Evolutionary conservation across 1,140 invertebrate species (phyloP).

Genomic region (Eueides isabella): DNA sequence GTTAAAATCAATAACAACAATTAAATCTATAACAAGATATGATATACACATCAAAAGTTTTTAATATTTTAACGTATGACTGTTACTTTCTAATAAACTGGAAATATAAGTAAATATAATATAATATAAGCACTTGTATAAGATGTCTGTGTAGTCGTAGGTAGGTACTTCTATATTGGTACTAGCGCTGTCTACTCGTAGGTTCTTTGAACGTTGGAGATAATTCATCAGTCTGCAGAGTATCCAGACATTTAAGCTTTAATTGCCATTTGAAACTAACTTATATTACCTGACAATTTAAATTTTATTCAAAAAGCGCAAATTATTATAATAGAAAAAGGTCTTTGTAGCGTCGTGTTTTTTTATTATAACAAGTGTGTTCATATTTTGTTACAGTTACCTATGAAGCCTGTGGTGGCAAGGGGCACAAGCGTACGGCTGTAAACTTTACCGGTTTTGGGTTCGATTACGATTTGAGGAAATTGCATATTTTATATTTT

Average conservation of each 20-base stretch:
- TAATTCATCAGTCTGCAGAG: conserved; percentile 40
- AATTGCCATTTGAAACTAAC: conserved; percentile 37
- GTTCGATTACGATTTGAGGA: too few relatives aligned
- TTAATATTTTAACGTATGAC: conserved; percentile 3
- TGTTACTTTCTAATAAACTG: background rate
- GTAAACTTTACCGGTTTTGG: too few relatives aligned
- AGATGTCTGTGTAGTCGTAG: background rate
- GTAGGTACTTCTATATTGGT: conserved; percentile 17
- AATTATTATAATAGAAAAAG: background rate
- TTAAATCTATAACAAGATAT: background rate
- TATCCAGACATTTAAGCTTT: conserved; percentile 41
- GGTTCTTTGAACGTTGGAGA: conserved; percentile 38
- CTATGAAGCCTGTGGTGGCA: too few relatives aligned
- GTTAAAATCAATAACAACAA: background rate
- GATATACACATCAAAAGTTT: background rate
- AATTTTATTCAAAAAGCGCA: background rate
- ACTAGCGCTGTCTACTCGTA: conserved; percentile 27
- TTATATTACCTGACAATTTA: conserved; percentile 17
- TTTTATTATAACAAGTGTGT: background rate
- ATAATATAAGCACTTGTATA: conserved; percentile 1
- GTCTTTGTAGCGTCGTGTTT: background rate
- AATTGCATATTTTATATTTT: too few relatives aligned
- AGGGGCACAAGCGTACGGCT: too few relatives aligned
- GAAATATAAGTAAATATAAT: too few relatives aligned
- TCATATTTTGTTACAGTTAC: too few relatives aligned